Evolutionary conservation across 2,888 invertebrate genomes (phyloP).

Genomic region (Cerastis rubricosa): DNA sequence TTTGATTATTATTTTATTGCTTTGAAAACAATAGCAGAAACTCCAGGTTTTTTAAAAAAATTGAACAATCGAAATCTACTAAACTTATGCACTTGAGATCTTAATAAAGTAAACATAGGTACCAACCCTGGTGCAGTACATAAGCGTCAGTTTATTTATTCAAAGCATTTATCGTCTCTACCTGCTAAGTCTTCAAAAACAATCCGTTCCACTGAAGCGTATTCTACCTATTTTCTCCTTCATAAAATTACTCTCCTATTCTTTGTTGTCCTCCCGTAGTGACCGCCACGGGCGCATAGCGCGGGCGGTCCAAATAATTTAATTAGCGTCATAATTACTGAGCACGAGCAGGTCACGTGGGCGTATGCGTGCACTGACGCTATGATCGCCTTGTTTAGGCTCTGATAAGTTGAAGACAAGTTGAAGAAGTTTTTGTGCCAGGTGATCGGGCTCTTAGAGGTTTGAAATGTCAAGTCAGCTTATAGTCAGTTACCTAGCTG

Average conservation of each 20-base stretch:
- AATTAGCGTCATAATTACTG: conserved; percentile 77
- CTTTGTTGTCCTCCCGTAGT: conserved; percentile 48
- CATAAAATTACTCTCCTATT: conserved; percentile 12
- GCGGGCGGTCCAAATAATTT: conserved; percentile 80
- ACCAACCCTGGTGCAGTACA: too few relatives aligned
- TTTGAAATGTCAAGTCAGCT: background rate
- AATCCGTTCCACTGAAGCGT: too few relatives aligned
- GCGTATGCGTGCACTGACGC: conserved; percentile 18
- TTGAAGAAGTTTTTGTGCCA: conserved; percentile 18
- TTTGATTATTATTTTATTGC: too few relatives aligned
- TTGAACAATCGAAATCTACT: too few relatives aligned
- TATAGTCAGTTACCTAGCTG: too few relatives aligned
- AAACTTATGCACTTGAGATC: too few relatives aligned
- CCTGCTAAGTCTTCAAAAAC: too few relatives aligned
- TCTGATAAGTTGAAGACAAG: conserved; percentile 24
- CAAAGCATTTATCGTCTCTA: too few relatives aligned
- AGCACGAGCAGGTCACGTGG: conserved; percentile 55
- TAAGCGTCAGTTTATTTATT: too few relatives aligned
- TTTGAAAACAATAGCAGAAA: too few relatives aligned
- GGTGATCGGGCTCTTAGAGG: background rate
- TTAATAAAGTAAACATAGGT: too few relatives aligned
- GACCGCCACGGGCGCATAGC: conserved; percentile 73
- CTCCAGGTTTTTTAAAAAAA: too few relatives aligned
- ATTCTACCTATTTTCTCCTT: conserved; percentile 29
- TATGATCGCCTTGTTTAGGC: conserved; percentile 40